Conservation (phyloP, 2,113 vertebrate species). For the Mormyrus iriodes region DNA sequence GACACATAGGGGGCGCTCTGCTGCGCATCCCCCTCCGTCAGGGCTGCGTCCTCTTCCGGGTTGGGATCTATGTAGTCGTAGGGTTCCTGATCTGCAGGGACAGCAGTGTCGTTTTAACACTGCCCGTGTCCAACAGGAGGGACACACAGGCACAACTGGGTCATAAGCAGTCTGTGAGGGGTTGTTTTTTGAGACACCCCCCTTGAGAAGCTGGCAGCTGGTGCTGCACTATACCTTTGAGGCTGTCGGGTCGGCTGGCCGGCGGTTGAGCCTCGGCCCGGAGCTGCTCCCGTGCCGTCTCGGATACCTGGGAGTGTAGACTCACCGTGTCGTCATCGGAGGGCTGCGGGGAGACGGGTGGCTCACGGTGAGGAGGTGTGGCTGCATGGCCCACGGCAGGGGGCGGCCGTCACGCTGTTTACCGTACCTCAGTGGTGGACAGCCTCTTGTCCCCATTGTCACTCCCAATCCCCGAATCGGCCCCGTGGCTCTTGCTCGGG, state of each 20-base stretch:
- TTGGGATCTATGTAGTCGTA: slow-evolving; percentile 89
- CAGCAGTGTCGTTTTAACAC: too few species aligned
- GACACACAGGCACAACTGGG: too few species aligned
- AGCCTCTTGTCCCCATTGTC: slow-evolving; percentile 97
- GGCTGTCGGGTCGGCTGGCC: slow-evolving; percentile 78
- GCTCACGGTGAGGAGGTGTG: background rate
- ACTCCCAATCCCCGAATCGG: slow-evolving; percentile 95
- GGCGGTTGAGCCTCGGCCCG: slow-evolving; percentile 72
- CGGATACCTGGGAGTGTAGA: slow-evolving; percentile 97
- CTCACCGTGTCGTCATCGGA: slow-evolving; percentile 97
- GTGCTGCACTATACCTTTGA: slow-evolving; percentile 71
- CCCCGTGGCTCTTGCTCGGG: slow-evolving; percentile 92
- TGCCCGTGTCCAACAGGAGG: too few species aligned
- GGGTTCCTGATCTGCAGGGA: slow-evolving; percentile 79
- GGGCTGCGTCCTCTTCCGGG: slow-evolving; percentile 72
- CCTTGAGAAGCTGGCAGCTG: background rate
- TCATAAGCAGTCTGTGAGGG: too few species aligned
- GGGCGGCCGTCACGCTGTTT: background rate
- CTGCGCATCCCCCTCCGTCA: slow-evolving; percentile 75
- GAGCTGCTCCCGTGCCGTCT: slow-evolving; percentile 75
- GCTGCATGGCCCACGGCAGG: background rate
- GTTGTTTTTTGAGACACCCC: too few species aligned
- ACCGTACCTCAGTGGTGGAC: slow-evolving; percentile 93
- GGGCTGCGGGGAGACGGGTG: slow-evolving; percentile 61
- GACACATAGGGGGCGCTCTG: slow-evolving; percentile 68